Conservation (phyloP, 2,797 vertebrate genomes). For the Pseudochromis fuscus region DNA sequence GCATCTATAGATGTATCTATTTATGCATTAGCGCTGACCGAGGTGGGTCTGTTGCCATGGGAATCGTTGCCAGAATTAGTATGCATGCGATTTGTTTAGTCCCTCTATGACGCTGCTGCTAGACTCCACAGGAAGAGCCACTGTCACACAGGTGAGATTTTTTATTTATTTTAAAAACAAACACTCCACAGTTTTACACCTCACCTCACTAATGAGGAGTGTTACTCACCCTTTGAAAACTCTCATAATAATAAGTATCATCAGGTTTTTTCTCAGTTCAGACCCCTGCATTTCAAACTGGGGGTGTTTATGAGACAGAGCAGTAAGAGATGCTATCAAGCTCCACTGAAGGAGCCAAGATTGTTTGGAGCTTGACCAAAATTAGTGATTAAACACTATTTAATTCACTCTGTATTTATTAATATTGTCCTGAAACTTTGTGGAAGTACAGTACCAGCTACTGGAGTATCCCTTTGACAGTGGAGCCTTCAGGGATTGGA, state of each 20-base stretch:
- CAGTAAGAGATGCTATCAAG: not conserved
- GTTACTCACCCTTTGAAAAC: not conserved
- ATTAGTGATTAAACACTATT: not conserved
- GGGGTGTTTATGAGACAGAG: not conserved
- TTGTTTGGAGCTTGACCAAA: not conserved
- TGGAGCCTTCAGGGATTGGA: not conserved
- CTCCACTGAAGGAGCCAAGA: not conserved
- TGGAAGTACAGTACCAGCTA: not conserved
- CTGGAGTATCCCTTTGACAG: not conserved
- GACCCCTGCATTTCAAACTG: not conserved
- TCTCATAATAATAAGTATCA: not conserved
- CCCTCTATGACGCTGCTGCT: not conserved
- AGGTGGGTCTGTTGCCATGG: slow-evolving; percentile 22
- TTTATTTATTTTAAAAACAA: not conserved
- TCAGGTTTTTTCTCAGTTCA: not conserved
- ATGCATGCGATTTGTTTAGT: slow-evolving; percentile 4
- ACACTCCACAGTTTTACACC: not conserved
- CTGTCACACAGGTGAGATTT: not conserved
- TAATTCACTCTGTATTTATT: too few species aligned
- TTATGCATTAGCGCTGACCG: not conserved
- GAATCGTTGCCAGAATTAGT: slow-evolving; percentile 7
- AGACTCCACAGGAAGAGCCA: not conserved
- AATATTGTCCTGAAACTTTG: not conserved
- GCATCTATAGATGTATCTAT: slow-evolving; percentile 3
- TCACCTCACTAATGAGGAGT: not conserved